Evolutionary conservation across 2,888 invertebrate species (phyloP).

Genomic region (Chalcis sispes): DNA sequence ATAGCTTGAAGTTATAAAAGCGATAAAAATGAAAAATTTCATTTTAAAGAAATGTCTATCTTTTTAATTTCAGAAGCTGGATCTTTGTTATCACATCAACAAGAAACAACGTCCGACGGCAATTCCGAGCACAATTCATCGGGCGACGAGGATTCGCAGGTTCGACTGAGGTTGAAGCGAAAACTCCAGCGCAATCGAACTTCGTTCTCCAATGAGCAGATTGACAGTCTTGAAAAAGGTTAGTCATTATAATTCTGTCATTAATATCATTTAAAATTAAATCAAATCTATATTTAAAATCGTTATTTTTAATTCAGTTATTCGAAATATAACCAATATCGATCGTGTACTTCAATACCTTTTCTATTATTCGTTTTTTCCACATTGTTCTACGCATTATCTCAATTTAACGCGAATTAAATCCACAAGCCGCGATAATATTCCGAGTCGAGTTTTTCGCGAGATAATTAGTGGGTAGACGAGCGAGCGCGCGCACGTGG

Average conservation of each 20-base stretch:
- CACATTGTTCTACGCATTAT: no score
- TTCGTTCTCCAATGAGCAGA: slow-evolving; percentile 98
- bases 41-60: background rate
- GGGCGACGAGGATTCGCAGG: slow-evolving; percentile 93
- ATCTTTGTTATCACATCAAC: slow-evolving; percentile 75
- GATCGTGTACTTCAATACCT: no score
- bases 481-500: background rate
- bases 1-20: no score
- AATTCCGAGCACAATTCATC: slow-evolving; percentile 95
- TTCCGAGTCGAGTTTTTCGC: background rate
- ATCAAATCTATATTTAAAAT: background rate
- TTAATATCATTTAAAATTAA: background rate
- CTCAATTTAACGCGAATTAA: slow-evolving; percentile 3
- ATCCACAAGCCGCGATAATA: slow-evolving; percentile 9
- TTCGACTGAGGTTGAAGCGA: slow-evolving; percentile 94
- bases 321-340: no score
- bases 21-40: no score
- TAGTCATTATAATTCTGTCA: slow-evolving; percentile 62
- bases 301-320: background rate
- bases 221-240: slow-evolving; percentile 99
- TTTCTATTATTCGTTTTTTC: no score
- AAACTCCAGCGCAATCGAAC: slow-evolving; percentile 98
- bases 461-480: slow-evolving; percentile 23
- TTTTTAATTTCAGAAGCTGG: slow-evolving; percentile 70
- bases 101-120: slow-evolving; percentile 89